These are phyloP conservation scores for Semaprochilodus insignis DNA, from an alignment of 2,797 vertebrate species.

Conservation along the genomic window DNA sequence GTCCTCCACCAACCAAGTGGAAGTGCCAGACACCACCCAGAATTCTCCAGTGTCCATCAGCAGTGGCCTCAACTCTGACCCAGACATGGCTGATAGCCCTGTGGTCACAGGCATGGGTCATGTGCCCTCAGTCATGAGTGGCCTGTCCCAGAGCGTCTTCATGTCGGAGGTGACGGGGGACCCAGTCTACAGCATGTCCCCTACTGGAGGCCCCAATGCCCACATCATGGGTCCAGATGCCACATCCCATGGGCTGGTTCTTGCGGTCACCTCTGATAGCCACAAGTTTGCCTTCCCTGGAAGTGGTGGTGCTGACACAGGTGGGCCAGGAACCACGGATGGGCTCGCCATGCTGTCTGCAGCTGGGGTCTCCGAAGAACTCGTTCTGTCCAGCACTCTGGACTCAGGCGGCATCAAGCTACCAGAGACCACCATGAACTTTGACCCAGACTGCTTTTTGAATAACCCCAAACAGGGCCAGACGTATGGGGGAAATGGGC, in stretches of 20 bases:
- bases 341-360: constrained; percentile 90
- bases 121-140: constrained; percentile 95
- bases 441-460: constrained; percentile 99
- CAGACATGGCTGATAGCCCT: constrained; percentile 95
- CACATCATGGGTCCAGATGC: constrained; percentile 94
- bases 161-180: constrained; percentile 98
- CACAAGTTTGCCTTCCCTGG: constrained; percentile 98
- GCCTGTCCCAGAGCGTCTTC: constrained; percentile 95
- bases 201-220: constrained; percentile 90
- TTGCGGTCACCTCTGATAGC: constrained; percentile 91
- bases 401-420: constrained; percentile 90
- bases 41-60: constrained; percentile 99
- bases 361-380: constrained; percentile 91
- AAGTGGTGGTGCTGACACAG: constrained; percentile 72
- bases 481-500: constrained; percentile 94
- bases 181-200: constrained; percentile 97
- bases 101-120: constrained; percentile 95
- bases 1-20: constrained; percentile 98
- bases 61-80: constrained; percentile 97
- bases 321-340: constrained; percentile 79
- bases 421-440: constrained; percentile 96
- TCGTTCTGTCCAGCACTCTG: constrained; percentile 95
- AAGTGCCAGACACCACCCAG: constrained; percentile 98
- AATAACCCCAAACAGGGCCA: constrained; percentile 99
- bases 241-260: constrained; percentile 89